A percentile compares a stretch with the other conserved stretches of the same genome.
Conservation (phyloP, 2,888 invertebrate genomes). For the Arctia plantaginis region DNA sequence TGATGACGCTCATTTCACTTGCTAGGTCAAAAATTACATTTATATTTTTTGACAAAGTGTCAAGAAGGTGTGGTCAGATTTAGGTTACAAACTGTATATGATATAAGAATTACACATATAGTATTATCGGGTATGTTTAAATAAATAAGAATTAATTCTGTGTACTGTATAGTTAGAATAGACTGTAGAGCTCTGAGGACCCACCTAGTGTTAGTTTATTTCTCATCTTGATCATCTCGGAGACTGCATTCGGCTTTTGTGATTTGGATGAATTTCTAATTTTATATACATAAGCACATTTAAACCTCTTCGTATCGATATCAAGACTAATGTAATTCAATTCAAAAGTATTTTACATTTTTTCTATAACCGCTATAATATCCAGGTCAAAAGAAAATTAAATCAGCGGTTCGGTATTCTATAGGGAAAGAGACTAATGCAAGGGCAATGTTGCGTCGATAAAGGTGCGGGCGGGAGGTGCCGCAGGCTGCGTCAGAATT, state of each 20-base stretch:
- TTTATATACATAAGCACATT: neutral
- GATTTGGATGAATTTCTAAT: too few relatives aligned
- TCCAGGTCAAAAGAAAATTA: constrained; percentile 57
- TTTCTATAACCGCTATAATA: constrained; percentile 45
- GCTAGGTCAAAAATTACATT: too few relatives aligned
- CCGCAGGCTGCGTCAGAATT: constrained; percentile 69
- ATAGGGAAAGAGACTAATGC: constrained; percentile 53
- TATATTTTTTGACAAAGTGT: too few relatives aligned
- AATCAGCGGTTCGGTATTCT: constrained; percentile 57
- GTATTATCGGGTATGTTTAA: neutral
- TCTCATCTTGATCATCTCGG: neutral
- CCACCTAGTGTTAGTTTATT: neutral
- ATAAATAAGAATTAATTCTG: neutral
- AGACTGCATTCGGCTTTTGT: too few relatives aligned
- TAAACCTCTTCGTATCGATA: neutral
- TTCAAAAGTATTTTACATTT: constrained; percentile 43
- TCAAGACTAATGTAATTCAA: constrained; percentile 20
- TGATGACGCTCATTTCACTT: too few relatives aligned
- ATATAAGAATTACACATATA: too few relatives aligned
- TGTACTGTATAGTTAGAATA: neutral
- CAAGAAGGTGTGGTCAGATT: too few relatives aligned
- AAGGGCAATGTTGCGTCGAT: constrained; percentile 63
- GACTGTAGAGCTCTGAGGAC: neutral
- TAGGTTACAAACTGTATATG: too few relatives aligned
- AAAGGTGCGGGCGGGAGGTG: constrained; percentile 56